Evolutionary conservation across 2,888 invertebrate species (phyloP), one percentile per base, ranked within the genome.

Genomic region (Lasioglossum vierecki): DNA sequence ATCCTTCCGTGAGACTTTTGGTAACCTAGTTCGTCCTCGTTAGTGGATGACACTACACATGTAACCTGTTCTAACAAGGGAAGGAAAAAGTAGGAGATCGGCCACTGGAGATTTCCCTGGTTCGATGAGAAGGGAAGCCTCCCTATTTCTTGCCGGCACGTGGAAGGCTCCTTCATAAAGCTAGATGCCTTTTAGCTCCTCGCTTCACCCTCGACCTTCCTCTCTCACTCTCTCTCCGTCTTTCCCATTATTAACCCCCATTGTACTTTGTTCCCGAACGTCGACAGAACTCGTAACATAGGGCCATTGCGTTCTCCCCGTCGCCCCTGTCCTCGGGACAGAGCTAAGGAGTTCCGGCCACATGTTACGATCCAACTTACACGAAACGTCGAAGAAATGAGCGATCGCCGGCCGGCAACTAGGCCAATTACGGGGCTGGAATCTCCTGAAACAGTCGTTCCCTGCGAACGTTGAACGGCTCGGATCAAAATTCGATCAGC

Each of bases 301-400:
- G 66, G 39, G 26, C 77, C 60, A 71, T 73, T 60, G 70, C 74
- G 39, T 76, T 57, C 44, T 46, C 44, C 39, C n/a, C 63, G 39
- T 39, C 22, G 49, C 77, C 66, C 49, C 72, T 82, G 75, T 80
- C 78, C 41, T 22, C 63, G 30, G 53, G 26, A 35, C 46, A 39
- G 22, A 11, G 26, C 15, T 13, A 26, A 73, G 63, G 13, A 79
- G 44, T 53, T 78, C 70, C 66, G 13, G 44, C 75, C 86, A 77
- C 82, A 66, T 76, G 83, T 78, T 81, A 79, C 83, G 73, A 70
- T 76, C 76, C 9, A 79, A 72, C 68, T 76, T 79, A 53, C 53
- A 78, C 81, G 76, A 49, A 46, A 63, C 53, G 79, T 76, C 76
- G 68, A 75, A 79, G 74, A 86, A 81, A 87, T 78, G 79, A 87